A percentile compares a stretch with the other conserved stretches of the same genome.
Evolutionary conservation across 2,888 invertebrate genomes (phyloP).

Genomic region (Oxycera nigricornis): DNA sequence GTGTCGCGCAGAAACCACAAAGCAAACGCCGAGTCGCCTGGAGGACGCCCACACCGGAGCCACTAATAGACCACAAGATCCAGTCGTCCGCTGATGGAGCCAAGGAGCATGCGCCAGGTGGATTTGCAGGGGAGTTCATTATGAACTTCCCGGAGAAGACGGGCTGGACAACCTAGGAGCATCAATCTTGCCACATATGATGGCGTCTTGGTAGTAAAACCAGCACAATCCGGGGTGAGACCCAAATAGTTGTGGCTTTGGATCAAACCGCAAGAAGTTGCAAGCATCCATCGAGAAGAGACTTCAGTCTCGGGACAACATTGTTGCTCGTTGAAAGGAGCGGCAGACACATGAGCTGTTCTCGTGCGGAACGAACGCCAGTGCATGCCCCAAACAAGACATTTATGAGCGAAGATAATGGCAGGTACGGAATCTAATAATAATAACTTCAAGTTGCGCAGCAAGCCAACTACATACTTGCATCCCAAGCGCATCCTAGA

Average conservation of each 20-base stretch:
- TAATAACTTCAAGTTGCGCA: not conserved
- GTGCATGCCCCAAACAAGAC: not conserved
- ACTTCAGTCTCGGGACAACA: not conserved
- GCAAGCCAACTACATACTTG: not conserved
- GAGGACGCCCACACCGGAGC: constrained; percentile 2
- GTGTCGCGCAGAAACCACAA: not conserved
- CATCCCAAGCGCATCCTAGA: not conserved
- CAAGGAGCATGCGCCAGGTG: not conserved
- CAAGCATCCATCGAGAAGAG: not conserved
- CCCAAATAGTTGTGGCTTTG: constrained; percentile 2
- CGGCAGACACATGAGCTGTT: not conserved
- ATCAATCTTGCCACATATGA: not conserved
- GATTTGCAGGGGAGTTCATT: constrained; percentile 7
- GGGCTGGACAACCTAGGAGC: not conserved
- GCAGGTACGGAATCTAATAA: not conserved
- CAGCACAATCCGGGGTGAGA: not conserved
- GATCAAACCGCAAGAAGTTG: not conserved
- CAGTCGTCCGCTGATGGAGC: not conserved
- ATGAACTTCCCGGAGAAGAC: not conserved
- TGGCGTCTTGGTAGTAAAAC: not conserved
- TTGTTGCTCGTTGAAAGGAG: not conserved
- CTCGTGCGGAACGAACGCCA: not conserved
- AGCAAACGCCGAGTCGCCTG: not conserved
- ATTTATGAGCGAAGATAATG: not conserved
- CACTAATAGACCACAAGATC: not conserved